These are phyloP conservation scores for Malurus cyaneus DNA, from an alignment of 2,113 vertebrate species.

Conservation along the genomic window DNA sequence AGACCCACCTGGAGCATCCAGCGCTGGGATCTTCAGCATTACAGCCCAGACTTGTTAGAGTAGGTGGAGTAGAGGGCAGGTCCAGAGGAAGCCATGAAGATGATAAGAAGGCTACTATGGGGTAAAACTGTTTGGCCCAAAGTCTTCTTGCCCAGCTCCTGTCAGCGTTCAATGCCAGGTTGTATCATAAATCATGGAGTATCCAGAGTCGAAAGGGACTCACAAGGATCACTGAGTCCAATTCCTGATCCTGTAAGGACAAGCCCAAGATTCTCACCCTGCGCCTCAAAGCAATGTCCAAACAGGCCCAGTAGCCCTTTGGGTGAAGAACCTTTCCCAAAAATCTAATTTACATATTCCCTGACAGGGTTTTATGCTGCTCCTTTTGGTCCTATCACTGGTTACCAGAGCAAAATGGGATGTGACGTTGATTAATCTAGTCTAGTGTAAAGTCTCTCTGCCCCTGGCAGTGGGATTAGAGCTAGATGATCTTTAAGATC, in stretches of 20 bases:
- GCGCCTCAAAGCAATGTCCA: neutral
- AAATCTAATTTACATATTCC: neutral
- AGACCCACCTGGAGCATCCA: neutral
- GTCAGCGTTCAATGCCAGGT: neutral
- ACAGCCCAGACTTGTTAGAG: too few species aligned
- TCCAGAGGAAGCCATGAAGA: neutral
- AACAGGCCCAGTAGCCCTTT: neutral
- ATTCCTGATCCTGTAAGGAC: neutral
- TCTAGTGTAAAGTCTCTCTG: neutral
- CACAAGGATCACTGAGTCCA: neutral
- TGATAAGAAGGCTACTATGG: neutral
- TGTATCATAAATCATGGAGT: neutral
- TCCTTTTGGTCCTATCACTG: neutral
- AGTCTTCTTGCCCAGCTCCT: neutral
- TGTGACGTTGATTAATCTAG: neutral
- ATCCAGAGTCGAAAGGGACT: neutral
- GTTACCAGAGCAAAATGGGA: neutral
- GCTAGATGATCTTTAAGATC: too few species aligned
- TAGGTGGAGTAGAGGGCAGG: too few species aligned
- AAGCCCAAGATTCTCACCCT: neutral
- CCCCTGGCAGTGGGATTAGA: neutral
- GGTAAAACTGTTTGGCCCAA: neutral
- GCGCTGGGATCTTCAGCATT: too few species aligned
- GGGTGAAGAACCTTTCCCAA: neutral
- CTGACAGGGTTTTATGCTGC: neutral